Evolutionary conservation across 2,113 vertebrate species (phyloP).

Genomic region (Dunckerocampus dactyliophorus): DNA sequence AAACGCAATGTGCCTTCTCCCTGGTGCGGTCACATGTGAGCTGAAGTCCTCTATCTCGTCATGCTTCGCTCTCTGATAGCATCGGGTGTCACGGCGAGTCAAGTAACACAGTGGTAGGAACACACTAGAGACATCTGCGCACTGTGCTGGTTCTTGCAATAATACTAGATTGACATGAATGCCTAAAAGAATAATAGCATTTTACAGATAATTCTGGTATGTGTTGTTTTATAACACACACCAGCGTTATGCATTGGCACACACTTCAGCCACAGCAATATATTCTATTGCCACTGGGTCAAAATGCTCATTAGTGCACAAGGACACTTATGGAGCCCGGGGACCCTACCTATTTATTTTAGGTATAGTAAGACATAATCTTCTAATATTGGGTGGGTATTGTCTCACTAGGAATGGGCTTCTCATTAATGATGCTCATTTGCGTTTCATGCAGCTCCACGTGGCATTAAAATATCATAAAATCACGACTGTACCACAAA

Average conservation of each 20-base stretch:
- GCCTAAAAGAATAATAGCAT: neutral
- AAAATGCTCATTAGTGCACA: neutral
- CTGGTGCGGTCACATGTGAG: neutral
- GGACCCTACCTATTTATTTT: neutral
- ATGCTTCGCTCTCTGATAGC: neutral
- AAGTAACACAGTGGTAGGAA: neutral
- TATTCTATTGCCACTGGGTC: neutral
- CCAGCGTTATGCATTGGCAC: neutral
- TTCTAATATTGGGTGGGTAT: no score
- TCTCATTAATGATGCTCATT: no score
- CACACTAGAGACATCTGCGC: neutral
- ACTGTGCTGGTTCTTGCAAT: neutral
- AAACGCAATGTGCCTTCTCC: slow-evolving; percentile 5
- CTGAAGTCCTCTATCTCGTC: neutral
- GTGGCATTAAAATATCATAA: no score
- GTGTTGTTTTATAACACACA: neutral
- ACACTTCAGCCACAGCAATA: neutral
- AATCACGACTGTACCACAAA: no score
- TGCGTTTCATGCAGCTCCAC: no score
- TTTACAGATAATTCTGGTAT: neutral
- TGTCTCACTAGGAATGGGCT: no score
- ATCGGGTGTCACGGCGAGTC: neutral
- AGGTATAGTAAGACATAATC: neutral
- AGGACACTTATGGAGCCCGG: neutral
- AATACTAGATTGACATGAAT: neutral